Evolutionary conservation across 1,140 invertebrate genomes (phyloP).

Genomic region (Paraescarpia echinospica): DNA sequence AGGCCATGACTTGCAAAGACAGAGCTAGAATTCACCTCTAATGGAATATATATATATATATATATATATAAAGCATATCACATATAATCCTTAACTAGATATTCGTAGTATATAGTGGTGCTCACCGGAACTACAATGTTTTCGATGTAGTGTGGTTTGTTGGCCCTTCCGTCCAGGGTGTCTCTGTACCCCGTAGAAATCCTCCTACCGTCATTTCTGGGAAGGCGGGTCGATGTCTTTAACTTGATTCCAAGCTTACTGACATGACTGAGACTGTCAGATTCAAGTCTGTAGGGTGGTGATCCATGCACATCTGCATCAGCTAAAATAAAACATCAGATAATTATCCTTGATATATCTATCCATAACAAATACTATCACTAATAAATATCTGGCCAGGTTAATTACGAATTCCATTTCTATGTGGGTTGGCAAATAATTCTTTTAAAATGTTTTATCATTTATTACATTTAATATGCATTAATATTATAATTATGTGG

Average conservation of each 20-base stretch:
- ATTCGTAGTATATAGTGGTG: background rate
- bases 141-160: background rate
- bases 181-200: background rate
- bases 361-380: background rate
- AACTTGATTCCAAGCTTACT: background rate
- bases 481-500: too few relatives aligned
- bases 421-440: too few relatives aligned
- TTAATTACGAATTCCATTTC: background rate
- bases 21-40: background rate
- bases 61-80: too few relatives aligned
- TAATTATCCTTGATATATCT: background rate
- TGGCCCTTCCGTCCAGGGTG: background rate
- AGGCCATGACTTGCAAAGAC: too few relatives aligned
- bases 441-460: too few relatives aligned
- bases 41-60: background rate
- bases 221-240: background rate
- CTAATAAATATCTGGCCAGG: background rate
- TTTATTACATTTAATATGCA: too few relatives aligned
- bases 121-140: background rate
- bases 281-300: background rate
- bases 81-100: too few relatives aligned
- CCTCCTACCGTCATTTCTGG: background rate
- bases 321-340: background rate
- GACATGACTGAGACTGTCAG: background rate
- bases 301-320: background rate